Evolutionary conservation across 2,888 invertebrate genomes (phyloP), one percentile per base, ranked within the genome.

Genomic region (Campoplex nolae): DNA sequence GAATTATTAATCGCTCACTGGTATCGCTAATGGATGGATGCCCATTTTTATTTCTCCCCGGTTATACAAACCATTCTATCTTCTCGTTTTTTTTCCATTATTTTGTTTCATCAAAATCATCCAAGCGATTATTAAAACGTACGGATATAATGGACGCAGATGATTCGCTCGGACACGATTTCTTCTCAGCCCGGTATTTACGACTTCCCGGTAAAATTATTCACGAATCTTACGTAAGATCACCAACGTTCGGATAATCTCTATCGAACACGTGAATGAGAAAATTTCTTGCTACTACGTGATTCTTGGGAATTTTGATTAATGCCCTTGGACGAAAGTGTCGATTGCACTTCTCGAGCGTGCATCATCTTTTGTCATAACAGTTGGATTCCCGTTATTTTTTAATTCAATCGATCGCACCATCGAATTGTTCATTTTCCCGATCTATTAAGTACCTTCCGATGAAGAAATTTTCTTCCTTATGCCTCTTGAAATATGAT

Each of bases 171-270:
- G 35, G 13, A 71, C 62, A 65, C 58, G 70, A 23, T 56, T 0
- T 65, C 42, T 65, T 28, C 23, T 51, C 32, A 35, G 28, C 58
- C 23, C 23, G 62, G 28, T 8, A 42, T 81, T 70, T 71, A 76
- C 74, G 62, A 67, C 70, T 85, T 81, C 71, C 32, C 71, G 76
- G 84, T 32, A 81, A 71, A 67, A 81, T 56, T 76, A 85, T 81
- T 81, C 54, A 71, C 65, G 48, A 62, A 45, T 45, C 51, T 85
- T 85, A 76, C 80, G 80, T 85, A 81, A 81, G 65, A n/a, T 38
- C 4, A 1, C 51, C 4, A 16, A 32, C 32, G 32, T 1, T 9
- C 58, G 58, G 9, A 45, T 45, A 11, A 45, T 58, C 58, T 58
- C 58, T 28, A 11, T 58, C 28, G 58, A 58, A 58, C 58, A n/a